phyloP scores from a whole-genome alignment of 2,113 vertebrate species.

The Oostethus manadensis region DNA sequence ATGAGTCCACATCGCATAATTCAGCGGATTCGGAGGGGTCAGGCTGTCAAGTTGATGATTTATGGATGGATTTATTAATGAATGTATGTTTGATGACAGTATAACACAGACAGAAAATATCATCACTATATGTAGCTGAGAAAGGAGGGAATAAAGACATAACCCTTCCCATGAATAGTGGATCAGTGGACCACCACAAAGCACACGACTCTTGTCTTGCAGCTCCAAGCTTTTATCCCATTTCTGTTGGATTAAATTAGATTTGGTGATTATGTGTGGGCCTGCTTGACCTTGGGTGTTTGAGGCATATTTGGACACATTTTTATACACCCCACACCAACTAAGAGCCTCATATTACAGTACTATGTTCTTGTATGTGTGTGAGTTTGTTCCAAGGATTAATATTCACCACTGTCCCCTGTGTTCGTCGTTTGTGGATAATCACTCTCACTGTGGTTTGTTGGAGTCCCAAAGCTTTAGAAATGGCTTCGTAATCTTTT shows the following conservation, averaged over 20 bases:
- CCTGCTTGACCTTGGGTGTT: background rate
- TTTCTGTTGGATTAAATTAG: background rate
- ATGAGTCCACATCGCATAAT: background rate
- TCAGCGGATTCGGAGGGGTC: background rate
- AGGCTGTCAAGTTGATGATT: background rate
- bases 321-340: conserved; percentile 22
- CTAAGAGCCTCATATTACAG: conserved; percentile 26
- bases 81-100: background rate
- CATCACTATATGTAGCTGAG: background rate
- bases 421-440: no score
- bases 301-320: conserved; percentile 1
- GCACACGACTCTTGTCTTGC: background rate
- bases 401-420: conserved; percentile 47
- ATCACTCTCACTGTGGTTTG: no score
- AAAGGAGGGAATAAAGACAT: background rate
- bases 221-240: background rate
- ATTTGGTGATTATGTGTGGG: background rate
- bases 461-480: no score
- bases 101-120: background rate
- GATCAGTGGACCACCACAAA: background rate
- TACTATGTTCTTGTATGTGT: conserved; percentile 38
- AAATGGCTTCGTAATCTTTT: no score
- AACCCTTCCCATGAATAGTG: background rate
- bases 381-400: conserved; percentile 44
- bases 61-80: background rate